Base-by-base conservation (phyloP, 2,888 invertebrate species). In the Schizotus pectinicornis region DNA sequence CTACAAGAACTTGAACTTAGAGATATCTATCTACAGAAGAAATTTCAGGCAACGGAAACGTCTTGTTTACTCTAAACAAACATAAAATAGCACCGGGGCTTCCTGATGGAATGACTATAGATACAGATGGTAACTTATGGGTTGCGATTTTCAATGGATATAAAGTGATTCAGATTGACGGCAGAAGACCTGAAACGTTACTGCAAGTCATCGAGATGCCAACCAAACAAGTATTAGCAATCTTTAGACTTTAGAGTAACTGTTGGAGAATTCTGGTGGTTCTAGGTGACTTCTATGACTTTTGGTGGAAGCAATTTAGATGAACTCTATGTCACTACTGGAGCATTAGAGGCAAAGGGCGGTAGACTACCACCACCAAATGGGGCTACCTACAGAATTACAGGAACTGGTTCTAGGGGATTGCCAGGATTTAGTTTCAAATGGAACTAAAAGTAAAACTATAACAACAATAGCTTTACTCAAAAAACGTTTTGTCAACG, bases 61-160 rank as follows among this genome's bases (percentile, higher is more conserved):
- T 81, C 1, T 78, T 88, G 36, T 89, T 86, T 73, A 81, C 84
- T 68, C 83, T 86, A 68, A 72, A 72, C 31, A 70, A 74, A 34
- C 73, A 79, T 57, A 73, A 75, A 36, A 71, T 81, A 35, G 68
- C 22, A 22, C 5, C 71, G 8, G 81, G 85, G n/a, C 81, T 86
- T 65, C 87, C 87, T 48, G 90, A 91, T 78, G 90, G 90, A 12
- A 71, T 81, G 47, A 67, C 73, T 2, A 80, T 84, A 34, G 92
- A 92, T 79, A 83, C 84, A 0, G 86, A 91, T 60, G 91, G 88
- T 7, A 88, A 89, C 74, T 81, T 92, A 6, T 92, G 91, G 89
- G 84, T 92, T 33, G 90, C 91, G 47, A 87, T 88, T 72, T 92
- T 88, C 72, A 84, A 85, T 62, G 90, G 86, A 1, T 82, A 84